phyloP scores from a whole-genome alignment of 2,113 vertebrate species.

The Passer montanus region DNA sequence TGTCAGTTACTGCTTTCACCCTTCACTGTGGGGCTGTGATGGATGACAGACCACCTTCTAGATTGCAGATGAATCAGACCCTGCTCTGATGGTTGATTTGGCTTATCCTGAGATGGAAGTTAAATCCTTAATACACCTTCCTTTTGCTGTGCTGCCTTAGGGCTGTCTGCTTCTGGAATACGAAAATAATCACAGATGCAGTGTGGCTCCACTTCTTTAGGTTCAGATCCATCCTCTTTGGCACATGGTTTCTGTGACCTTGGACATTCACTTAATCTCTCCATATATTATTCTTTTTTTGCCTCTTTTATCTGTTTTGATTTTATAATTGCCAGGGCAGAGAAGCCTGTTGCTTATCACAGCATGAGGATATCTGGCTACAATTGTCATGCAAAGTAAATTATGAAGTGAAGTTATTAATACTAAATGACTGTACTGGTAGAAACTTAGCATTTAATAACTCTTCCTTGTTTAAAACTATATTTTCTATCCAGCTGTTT shows the following conservation, averaged over 20 bases:
- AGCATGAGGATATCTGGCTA: background rate
- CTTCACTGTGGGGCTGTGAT: background rate
- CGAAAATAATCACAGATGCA: background rate
- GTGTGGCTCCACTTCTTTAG: background rate
- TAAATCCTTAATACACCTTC: background rate
- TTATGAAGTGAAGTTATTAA: conserved; percentile 30
- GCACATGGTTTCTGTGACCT: background rate
- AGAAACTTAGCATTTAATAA: background rate
- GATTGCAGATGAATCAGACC: background rate
- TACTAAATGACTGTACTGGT: background rate
- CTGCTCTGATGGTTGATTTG: background rate
- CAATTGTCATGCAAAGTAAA: conserved; percentile 41
- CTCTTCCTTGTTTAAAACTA: background rate
- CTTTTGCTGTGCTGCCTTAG: background rate
- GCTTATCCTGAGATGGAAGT: background rate
- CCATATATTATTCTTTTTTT: background rate
- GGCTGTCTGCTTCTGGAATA: background rate
- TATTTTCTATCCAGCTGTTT: background rate
- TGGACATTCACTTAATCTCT: background rate
- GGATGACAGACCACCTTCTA: background rate
- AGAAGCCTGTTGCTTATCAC: conserved; percentile 41
- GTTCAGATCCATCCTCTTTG: background rate
- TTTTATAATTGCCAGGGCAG: conserved; percentile 6
- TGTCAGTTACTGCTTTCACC: background rate
- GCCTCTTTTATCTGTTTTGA: background rate